A percentile compares a stretch with the other conserved stretches of the same genome.
These are phyloP conservation scores for Heliconius aoede DNA, from an alignment of 2,888 invertebrate species.

Conservation along the genomic window DNA sequence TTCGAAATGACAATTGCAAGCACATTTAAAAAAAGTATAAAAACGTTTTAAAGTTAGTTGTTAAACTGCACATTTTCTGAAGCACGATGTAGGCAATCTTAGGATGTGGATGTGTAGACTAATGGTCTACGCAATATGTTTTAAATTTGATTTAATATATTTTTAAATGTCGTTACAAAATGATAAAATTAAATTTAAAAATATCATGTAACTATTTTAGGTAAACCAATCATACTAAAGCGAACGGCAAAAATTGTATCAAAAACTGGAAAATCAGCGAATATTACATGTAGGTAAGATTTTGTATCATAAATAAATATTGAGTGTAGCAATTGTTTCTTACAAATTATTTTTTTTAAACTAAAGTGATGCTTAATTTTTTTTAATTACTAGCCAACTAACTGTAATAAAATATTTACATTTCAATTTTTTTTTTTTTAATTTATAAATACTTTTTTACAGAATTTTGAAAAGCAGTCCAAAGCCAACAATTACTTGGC, in stretches of 20 bases:
- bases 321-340: background rate
- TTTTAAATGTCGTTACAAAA: background rate
- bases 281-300: slow-evolving; percentile 80
- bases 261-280: slow-evolving; percentile 56
- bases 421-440: too few species aligned
- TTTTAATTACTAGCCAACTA: too few species aligned
- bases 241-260: slow-evolving; percentile 48
- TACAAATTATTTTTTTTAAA: background rate
- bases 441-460: slow-evolving; percentile 44
- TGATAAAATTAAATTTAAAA: background rate
- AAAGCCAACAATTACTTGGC: slow-evolving; percentile 63
- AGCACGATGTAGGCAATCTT: too few species aligned
- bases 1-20: too few species aligned
- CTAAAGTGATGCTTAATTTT: too few species aligned
- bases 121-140: too few species aligned
- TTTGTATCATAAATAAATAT: slow-evolving; percentile 52
- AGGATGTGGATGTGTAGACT: too few species aligned
- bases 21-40: too few species aligned
- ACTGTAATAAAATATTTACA: background rate
- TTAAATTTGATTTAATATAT: background rate
- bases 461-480: slow-evolving; percentile 70
- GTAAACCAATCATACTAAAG: slow-evolving; percentile 62
- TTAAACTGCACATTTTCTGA: too few species aligned
- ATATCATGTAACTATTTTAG: slow-evolving; percentile 52
- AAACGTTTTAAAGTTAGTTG: too few species aligned